phyloP scores from a whole-genome alignment of 2,797 vertebrate genomes.

The Lacerta viridis region DNA sequence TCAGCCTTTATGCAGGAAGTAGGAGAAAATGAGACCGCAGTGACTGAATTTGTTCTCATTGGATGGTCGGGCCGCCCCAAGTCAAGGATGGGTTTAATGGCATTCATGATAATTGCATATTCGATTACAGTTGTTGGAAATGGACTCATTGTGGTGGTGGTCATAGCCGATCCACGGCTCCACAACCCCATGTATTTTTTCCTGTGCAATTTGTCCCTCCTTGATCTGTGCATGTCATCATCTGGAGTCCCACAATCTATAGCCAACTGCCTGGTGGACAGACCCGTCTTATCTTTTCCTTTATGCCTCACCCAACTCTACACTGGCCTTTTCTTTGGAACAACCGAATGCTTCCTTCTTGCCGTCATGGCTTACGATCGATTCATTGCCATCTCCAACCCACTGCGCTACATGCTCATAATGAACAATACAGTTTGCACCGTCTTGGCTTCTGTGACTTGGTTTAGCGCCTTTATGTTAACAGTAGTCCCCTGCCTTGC shows the following conservation, averaged over 20 bases:
- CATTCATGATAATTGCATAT: background rate
- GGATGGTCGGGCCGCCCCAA: background rate
- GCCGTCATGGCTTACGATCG: constrained; percentile 36
- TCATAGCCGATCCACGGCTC: background rate
- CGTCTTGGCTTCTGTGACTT: background rate
- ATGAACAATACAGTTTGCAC: constrained; percentile 22
- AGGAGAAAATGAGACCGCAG: background rate
- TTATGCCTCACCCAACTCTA: background rate
- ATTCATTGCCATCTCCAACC: constrained; percentile 48
- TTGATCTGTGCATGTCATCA: constrained; percentile 9
- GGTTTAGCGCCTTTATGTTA: constrained; percentile 6
- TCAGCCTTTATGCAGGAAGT: background rate
- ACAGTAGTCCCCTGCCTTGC: background rate
- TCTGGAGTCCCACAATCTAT: background rate
- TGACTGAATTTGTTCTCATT: constrained; percentile 12
- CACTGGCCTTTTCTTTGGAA: background rate
- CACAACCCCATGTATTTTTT: constrained; percentile 14
- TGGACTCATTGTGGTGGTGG: background rate
- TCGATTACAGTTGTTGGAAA: background rate
- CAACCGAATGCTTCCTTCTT: background rate
- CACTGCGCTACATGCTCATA: background rate
- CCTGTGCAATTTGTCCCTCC: constrained; percentile 7
- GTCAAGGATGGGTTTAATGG: background rate
- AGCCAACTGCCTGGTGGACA: background rate
- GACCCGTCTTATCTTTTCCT: background rate